Base-by-base conservation (phyloP, 1,140 invertebrate species). In the Drosophila varians region DNA sequence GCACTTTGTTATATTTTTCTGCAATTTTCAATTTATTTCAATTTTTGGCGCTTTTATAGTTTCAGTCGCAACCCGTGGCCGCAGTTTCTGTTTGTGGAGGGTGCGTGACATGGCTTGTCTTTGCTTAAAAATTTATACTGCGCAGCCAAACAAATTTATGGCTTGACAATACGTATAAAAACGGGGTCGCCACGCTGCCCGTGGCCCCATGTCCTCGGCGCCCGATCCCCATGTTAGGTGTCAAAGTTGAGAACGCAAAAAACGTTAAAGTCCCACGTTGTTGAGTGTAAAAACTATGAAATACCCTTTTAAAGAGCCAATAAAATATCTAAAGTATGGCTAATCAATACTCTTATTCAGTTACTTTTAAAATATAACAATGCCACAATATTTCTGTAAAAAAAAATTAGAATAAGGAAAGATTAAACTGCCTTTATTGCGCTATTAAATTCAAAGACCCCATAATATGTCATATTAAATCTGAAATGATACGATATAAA, bases 1-100 rank as follows among this genome's bases (percentile, higher is more conserved):
- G 42, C 75, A 58, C 56, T 68, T 54, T 84, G 60, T 64, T 64
- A 86, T 87, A 87, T 86, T 87, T 64, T 76, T 76, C 43, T 23
- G 51, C 42, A 76, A 74, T 72, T 75, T 86, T 84, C 80, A 80
- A 87, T 82, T 87, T 82, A 77, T 86, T 86, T 87, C 77, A 77
- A 82, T 86, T 87, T 82, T 84, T 62, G 82, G 62, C 58, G 82
- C 68, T 76, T 75, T 76, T 70, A 77, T 76, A 82, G 77, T 82
- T 83, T 61, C 21, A 36, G 40, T 64, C 42, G 23, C 28, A 64
- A 62, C 51, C 46, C 56, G 62, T 45, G 21, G 31, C 45, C 51
- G 69, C 40, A 14, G 28, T 19, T 34, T 16, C 31, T 36, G 25
- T 61, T 49, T 47, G 16, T 34, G 38, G 40, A 72, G 52, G 74